A percentile compares a stretch with the other conserved stretches of the same genome.
Evolutionary conservation across 2,888 invertebrate genomes (phyloP).

Genomic region (Sepioteuthis lessoniana): DNA sequence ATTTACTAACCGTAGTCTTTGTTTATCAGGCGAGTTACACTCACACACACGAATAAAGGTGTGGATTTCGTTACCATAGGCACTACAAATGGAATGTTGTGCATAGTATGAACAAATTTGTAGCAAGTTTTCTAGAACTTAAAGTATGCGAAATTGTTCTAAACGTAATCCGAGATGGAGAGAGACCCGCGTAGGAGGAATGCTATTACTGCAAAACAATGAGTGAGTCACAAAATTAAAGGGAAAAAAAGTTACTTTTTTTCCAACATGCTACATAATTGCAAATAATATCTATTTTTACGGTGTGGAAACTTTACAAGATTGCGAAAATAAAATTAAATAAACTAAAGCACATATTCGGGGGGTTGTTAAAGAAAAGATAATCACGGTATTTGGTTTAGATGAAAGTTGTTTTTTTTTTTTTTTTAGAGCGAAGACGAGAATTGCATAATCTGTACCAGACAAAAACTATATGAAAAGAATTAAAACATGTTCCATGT

Average conservation of each 20-base stretch:
- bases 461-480: too few relatives aligned
- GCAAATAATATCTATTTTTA: too few relatives aligned
- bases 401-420: too few relatives aligned
- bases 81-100: not conserved
- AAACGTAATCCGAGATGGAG: not conserved
- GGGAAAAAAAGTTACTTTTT: not conserved
- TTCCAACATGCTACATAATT: not conserved
- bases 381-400: too few relatives aligned
- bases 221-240: not conserved
- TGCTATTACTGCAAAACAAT: slow-evolving; percentile 7
- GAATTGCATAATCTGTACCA: too few relatives aligned
- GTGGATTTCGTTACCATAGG: not conserved
- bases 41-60: not conserved
- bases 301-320: too few relatives aligned
- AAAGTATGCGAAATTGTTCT: slow-evolving; percentile 4
- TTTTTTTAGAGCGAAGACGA: too few relatives aligned
- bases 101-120: not conserved
- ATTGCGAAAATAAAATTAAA: too few relatives aligned
- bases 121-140: slow-evolving; percentile 33
- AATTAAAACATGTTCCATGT: too few relatives aligned
- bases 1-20: not conserved
- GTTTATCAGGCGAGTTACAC: not conserved
- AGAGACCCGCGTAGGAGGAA: slow-evolving; percentile 6
- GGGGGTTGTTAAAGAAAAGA: too few relatives aligned
- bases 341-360: too few relatives aligned